Base-by-base conservation (phyloP, 2,113 vertebrate genomes). In the Oncorhynchus mykiss region DNA sequence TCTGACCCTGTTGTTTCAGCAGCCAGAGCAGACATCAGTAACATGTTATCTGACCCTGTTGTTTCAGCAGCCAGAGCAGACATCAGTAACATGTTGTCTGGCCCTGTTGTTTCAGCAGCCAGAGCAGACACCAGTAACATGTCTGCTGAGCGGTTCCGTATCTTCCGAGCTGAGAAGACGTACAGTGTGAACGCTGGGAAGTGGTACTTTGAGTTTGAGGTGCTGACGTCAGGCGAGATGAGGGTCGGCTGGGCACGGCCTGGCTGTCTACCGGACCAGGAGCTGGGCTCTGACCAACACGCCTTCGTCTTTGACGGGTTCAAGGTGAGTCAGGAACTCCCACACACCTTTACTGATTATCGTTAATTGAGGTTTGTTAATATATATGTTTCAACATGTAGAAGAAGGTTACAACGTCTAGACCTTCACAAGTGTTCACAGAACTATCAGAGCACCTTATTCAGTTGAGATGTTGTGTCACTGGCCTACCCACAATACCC, bases 141-240 rank as follows among this genome's bases (percentile, higher is more conserved):
- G 60, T 92, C 95, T 0, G 92, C 94, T 5, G 96, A 99, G 81
- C 90, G 94, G 67, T 98, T 98, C 82, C 94, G 97, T n/a, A 97
- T 98, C 72, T 98, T 98, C 91, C 93, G 97, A 11, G 96, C 97
- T 0, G 97, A 99, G 85, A 98, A 96, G 86, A 96, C 96, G 0
- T 98, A 98, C 0, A 92, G 96, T 0, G 96, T 99, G 74, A 95
- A 93, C 69, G 29, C 91, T 0, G 97, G 96, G 18, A 96, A 95
- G 72, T 99, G 97, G 97, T 99, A 99, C 85, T 99, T 99, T 74
- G 97, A 99, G 77, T 94, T 98, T 67, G 97, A 98, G 89, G 94
- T 94, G 0, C 89, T 97, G 76, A 97, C 96, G 6, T 91, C 95
- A 4, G 97, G 96, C 20, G 95, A 99, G 89, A 98, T 98, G 94